These are phyloP conservation scores for Brachionus koreanus DNA, from an alignment of 1,140 invertebrate genomes.

Conservation along the genomic window DNA sequence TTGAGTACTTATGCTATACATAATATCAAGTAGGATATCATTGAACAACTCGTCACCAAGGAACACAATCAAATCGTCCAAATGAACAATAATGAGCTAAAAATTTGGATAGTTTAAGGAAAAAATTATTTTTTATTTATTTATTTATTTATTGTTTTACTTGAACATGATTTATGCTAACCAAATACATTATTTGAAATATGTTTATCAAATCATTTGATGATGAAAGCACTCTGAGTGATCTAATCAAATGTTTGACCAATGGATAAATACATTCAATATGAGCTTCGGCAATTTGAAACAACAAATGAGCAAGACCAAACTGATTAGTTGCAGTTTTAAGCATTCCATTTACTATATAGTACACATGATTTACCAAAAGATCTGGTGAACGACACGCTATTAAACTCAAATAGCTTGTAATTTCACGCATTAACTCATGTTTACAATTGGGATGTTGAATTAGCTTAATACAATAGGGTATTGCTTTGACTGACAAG, in stretches of 20 bases:
- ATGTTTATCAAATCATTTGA: conserved; percentile 24
- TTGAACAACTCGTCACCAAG: background rate
- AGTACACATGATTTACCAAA: conserved; percentile 76
- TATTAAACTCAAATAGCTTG: conserved; percentile 83
- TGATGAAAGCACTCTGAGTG: background rate
- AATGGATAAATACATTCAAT: conserved; percentile 32
- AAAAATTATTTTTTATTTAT: background rate
- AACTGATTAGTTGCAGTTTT: background rate
- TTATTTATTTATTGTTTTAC: background rate
- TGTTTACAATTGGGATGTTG: conserved; percentile 72
- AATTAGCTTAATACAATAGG: conserved; percentile 82
- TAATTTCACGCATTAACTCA: conserved; percentile 80
- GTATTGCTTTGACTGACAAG: background rate
- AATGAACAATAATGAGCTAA: conserved; percentile 20
- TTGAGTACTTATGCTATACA: background rate
- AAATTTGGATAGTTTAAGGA: background rate
- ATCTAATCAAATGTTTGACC: conserved; percentile 20
- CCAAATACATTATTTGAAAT: conserved; percentile 29
- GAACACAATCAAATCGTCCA: conserved; percentile 41
- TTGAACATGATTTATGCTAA: conserved; percentile 33
- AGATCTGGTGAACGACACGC: conserved; percentile 81
- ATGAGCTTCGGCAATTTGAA: conserved; percentile 19
- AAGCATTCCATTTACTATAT: conserved; percentile 74
- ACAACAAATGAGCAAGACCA: conserved; percentile 20
- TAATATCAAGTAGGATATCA: background rate